Evolutionary conservation across 2,113 vertebrate species (phyloP).

Genomic region (Psittacula cyanocephala): DNA sequence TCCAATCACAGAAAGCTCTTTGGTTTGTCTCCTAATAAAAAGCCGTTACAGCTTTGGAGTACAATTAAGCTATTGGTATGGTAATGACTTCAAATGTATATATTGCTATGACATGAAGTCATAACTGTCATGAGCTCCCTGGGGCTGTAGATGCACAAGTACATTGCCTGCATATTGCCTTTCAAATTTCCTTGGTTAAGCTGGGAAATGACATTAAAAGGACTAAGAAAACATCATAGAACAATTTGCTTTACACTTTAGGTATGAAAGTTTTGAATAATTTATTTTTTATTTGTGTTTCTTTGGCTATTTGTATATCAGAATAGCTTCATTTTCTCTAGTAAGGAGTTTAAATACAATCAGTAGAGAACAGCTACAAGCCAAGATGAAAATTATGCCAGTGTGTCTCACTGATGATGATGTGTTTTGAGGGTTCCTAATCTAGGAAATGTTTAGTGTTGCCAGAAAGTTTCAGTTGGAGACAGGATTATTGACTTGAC

Average conservation of each 20-base stretch:
- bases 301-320: not conserved
- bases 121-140: not conserved
- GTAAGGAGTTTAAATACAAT: not conserved
- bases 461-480: not conserved
- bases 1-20: not conserved
- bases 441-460: slow-evolving; percentile 9
- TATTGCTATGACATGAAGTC: not conserved
- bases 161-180: not conserved
- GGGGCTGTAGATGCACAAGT: not conserved
- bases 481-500: not conserved
- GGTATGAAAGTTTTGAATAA: not conserved
- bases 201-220: not conserved
- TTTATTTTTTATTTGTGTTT: not conserved
- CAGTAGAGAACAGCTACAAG: not conserved
- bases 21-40: not conserved
- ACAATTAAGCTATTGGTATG: not conserved
- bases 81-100: not conserved
- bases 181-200: not conserved
- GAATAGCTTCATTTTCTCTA: not conserved
- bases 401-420: not conserved
- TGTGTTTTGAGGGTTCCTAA: not conserved
- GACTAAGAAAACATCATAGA: not conserved
- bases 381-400: not conserved
- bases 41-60: not conserved
- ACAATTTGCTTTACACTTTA: not conserved